Percentiles rank a stretch among this genome's conserved stretches.
Conservation (phyloP, 2,888 invertebrate species). For the Tipula vernalis region DNA sequence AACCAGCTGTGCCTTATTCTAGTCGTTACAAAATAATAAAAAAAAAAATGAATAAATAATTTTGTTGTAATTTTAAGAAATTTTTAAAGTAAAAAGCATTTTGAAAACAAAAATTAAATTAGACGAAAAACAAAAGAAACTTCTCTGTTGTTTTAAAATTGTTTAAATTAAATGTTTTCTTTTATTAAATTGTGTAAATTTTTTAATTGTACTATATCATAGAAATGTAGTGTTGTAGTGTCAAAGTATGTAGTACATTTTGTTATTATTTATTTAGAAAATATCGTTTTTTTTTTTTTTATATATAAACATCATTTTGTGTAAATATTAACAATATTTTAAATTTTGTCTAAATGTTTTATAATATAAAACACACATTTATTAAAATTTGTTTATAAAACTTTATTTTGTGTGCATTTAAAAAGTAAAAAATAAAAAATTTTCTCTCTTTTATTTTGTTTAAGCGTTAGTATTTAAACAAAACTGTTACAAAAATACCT, state of each 20-base stretch:
- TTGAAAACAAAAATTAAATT: neutral
- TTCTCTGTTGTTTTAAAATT: neutral
- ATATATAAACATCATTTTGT: neutral
- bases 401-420: neutral
- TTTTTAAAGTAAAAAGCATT: neutral
- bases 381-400: neutral
- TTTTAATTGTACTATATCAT: neutral
- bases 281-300: neutral
- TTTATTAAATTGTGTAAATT: neutral
- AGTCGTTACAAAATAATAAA: neutral
- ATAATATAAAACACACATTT: neutral
- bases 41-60: neutral
- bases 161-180: neutral
- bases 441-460: neutral
- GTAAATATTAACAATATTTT: neutral
- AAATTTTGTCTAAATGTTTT: neutral
- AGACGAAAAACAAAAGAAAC: neutral
- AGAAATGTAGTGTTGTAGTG: neutral
- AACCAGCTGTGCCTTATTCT: conserved; percentile 11
- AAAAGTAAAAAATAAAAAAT: neutral
- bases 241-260: neutral
- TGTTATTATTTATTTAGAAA: neutral
- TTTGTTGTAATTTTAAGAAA: neutral
- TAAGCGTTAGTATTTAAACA: neutral
- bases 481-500: neutral